A percentile compares a stretch with the other conserved stretches of the same genome.
Evolutionary conservation across 2,113 vertebrate genomes (phyloP).

Genomic region (Monarcha castaneiventris): DNA sequence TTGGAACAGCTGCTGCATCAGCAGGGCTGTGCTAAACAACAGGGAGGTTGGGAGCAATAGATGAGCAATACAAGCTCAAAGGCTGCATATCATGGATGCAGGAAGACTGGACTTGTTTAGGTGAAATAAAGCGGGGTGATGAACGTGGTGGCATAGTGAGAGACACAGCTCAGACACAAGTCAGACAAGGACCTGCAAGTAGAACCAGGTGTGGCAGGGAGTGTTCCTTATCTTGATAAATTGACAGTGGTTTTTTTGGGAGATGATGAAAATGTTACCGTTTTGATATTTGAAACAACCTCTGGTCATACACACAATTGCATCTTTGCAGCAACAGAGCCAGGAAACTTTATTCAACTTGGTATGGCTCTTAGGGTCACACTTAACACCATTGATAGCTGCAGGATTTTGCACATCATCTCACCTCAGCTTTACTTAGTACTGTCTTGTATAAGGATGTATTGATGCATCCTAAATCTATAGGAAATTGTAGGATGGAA

Average conservation of each 20-base stretch:
- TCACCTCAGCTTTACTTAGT: neutral
- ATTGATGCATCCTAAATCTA: neutral
- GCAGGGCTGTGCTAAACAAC: neutral
- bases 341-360: neutral
- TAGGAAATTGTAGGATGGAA: neutral
- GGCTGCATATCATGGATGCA: neutral
- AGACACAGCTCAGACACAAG: neutral
- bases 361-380: neutral
- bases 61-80: neutral
- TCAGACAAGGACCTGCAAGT: neutral
- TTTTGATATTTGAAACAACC: neutral
- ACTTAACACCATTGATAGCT: neutral
- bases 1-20: neutral
- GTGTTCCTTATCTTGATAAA: neutral
- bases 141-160: fast-evolving
- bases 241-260: neutral
- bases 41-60: neutral
- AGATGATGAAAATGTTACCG: neutral
- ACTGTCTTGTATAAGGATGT: neutral
- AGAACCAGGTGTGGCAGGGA: neutral
- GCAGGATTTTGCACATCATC: neutral
- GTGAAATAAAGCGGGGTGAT: neutral
- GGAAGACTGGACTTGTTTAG: neutral
- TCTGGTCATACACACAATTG: neutral
- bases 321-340: neutral